Evolutionary conservation across 2,797 vertebrate genomes (phyloP).

Genomic region (Poliocrania exsul): DNA sequence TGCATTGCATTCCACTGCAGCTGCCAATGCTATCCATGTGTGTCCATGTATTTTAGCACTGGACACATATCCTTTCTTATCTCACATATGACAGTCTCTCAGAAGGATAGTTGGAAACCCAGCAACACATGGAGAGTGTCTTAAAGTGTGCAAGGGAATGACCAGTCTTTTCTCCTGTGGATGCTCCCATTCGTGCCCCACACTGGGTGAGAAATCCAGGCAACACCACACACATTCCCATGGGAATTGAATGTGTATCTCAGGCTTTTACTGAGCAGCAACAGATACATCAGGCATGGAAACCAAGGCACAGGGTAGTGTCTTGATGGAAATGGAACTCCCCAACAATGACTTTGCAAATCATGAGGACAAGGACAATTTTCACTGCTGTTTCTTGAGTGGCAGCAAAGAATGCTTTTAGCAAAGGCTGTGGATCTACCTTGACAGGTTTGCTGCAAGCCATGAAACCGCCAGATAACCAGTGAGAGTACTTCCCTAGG

Average conservation of each 20-base stretch:
- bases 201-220: fast-evolving
- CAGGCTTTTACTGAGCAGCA: background rate
- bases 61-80: background rate
- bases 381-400: background rate
- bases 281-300: background rate
- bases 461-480: background rate
- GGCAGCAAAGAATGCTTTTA: background rate
- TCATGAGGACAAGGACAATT: background rate
- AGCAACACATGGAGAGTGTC: background rate
- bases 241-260: background rate
- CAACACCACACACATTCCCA: background rate
- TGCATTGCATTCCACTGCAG: background rate
- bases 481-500: background rate
- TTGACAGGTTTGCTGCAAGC: background rate
- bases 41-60: background rate
- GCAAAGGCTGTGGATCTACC: background rate
- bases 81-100: background rate
- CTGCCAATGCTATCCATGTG: fast-evolving
- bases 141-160: background rate
- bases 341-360: background rate
- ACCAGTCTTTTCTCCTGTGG: background rate
- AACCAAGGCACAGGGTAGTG: background rate
- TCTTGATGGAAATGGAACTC: background rate
- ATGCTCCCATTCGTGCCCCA: background rate
- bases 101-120: background rate